phyloP scores from a whole-genome alignment of 2,888 invertebrate species.

The Meteorus colon region DNA sequence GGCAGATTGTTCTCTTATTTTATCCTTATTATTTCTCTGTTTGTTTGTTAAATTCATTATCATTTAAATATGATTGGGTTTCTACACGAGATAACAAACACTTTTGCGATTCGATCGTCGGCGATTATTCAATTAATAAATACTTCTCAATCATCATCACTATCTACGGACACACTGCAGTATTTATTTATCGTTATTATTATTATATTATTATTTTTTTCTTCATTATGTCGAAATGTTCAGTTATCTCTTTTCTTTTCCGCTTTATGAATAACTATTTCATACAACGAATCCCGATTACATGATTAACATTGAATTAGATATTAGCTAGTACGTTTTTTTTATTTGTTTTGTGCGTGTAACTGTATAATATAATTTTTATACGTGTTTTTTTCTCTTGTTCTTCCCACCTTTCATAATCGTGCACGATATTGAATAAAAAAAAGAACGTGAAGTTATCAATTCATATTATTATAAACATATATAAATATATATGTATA shows the following conservation, averaged over 20 bases:
- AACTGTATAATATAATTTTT: conserved; percentile 40
- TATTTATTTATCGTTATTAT: conserved; percentile 31
- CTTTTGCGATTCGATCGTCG: conserved; percentile 48
- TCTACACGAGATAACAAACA: conserved; percentile 1
- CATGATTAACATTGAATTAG: conserved; percentile 45
- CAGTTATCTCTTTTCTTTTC: background rate
- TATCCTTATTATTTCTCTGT: background rate
- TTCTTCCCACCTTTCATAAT: background rate
- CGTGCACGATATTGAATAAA: conserved; percentile 4
- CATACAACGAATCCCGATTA: conserved; percentile 45
- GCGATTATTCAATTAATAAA: conserved; percentile 29
- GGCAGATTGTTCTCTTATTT: conserved; percentile 23
- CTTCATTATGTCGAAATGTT: conserved; percentile 29
- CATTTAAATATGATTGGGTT: background rate
- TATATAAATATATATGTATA: conserved; percentile 16
- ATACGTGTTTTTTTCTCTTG: conserved; percentile 21
- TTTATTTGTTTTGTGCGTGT: conserved; percentile 44
- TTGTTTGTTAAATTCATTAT: background rate
- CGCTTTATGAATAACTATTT: conserved; percentile 9
- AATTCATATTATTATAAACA: conserved; percentile 32
- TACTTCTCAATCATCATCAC: conserved; percentile 33
- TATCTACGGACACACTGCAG: conserved; percentile 50
- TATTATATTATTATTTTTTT: conserved; percentile 28
- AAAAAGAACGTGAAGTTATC: background rate
- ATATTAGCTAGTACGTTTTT: conserved; percentile 43